These are phyloP conservation scores for Dissostichus mawsoni DNA, from an alignment of 2,113 vertebrate genomes.

Conservation along the genomic window DNA sequence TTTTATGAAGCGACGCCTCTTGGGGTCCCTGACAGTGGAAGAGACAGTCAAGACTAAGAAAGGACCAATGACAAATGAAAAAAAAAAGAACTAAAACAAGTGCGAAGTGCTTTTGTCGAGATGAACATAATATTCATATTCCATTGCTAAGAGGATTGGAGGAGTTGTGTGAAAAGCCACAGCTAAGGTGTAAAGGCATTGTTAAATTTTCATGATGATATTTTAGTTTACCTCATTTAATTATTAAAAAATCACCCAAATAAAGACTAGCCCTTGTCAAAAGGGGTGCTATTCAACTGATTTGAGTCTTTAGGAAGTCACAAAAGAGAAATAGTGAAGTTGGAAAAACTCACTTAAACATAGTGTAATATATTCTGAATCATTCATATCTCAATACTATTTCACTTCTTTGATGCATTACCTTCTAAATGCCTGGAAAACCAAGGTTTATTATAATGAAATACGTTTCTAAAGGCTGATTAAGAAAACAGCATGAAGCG, in stretches of 20 bases:
- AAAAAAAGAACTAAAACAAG: neutral
- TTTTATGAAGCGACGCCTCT: constrained; percentile 5
- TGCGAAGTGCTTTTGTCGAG: constrained; percentile 30
- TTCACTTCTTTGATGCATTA: neutral
- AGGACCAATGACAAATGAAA: neutral
- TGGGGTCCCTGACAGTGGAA: constrained; percentile 7
- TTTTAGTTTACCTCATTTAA: constrained; percentile 12
- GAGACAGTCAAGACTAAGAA: constrained; percentile 12
- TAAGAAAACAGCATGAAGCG: neutral
- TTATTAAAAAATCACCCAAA: constrained; percentile 61
- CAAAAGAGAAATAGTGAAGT: neutral
- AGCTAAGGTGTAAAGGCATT: constrained; percentile 58
- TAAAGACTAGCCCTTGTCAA: constrained; percentile 13
- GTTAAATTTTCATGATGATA: constrained; percentile 39
- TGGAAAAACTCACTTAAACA: neutral
- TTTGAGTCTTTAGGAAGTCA: neutral
- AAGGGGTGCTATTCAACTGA: neutral
- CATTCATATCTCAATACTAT: neutral
- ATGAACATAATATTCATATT: neutral
- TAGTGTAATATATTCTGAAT: neutral
- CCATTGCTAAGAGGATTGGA: constrained; percentile 6
- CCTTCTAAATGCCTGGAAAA: neutral
- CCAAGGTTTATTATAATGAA: neutral
- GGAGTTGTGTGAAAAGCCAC: constrained; percentile 61
- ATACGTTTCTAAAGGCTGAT: neutral